These are phyloP conservation scores for Hydrotaea cyrtoneurina DNA, from an alignment of 2,888 invertebrate species.

Conservation along the genomic window DNA sequence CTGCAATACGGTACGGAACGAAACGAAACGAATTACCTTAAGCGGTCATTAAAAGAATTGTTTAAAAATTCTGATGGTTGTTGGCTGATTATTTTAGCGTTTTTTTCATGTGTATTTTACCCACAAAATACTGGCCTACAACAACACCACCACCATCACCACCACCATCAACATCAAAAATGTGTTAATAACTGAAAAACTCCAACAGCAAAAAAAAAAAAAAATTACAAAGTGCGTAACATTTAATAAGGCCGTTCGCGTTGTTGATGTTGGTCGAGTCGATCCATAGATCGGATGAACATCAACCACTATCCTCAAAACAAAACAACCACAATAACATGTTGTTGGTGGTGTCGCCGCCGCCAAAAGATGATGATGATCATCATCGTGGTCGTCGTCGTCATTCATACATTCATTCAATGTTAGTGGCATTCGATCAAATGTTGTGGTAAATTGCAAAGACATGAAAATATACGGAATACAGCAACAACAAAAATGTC, in stretches of 20 bases:
- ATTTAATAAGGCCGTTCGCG: constrained; percentile 55
- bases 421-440: constrained; percentile 22
- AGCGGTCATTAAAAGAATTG: constrained; percentile 62
- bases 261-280: too few relatives aligned
- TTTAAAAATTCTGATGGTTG: constrained; percentile 43
- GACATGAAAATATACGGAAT: background rate
- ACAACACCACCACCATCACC: too few relatives aligned
- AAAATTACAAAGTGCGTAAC: constrained; percentile 62
- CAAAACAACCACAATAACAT: background rate
- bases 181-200: background rate
- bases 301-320: constrained; percentile 1
- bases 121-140: background rate
- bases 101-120: background rate
- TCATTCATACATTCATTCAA: constrained; percentile 33
- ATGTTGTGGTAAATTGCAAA: background rate
- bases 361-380: background rate
- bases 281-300: background rate
- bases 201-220: constrained; percentile 38
- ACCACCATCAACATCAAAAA: too few relatives aligned
- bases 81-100: background rate
- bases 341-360: background rate
- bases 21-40: constrained; percentile 54
- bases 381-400: background rate
- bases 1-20: background rate
- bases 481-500: background rate